Base-by-base conservation (phyloP, 92 coral and sea anemone species). In the Montipora capitata region DNA sequence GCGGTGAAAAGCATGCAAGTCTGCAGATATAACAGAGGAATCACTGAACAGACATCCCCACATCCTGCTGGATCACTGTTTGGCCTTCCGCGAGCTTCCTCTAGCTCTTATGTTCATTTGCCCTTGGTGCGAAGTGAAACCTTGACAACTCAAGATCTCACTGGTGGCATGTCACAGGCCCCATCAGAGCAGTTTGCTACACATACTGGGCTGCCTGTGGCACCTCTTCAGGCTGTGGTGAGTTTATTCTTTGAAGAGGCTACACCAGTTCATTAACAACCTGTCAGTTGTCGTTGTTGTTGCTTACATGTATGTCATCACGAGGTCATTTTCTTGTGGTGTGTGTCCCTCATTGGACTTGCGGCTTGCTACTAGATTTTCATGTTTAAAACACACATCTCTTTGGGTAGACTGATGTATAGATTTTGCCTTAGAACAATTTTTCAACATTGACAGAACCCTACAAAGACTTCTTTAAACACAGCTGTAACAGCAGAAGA, bases 1-100 rank as follows among this genome's bases (percentile, higher is more conserved):
- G 96, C 99, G 3, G 94, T 97, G 76, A 96, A 94, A 70, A 97
- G 93, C 89, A 97, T 97, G 99, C 98, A 97, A 89, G 97, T 94
- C 5, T 97, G 99, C 82, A 88, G 99, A 38, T 96, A 92, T 78
- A 97, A 97, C 80, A 85, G 95, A 74, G 93, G 92, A 62, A 61
- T 68, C 14, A 52, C 68, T 16, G 98, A 95, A 38, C 96, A 95
- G n/a, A 69, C 79, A 5, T 74, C 95, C 7, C 15, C 81, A 3
- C 90, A 87, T 48, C 89, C 94, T 9, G 10, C 87, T 27, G 90
- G 88, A 35, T 85, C 98, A 40, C 67, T 95, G 41, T 72, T 95
- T 69, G 90, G 94, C 13, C 84, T 90, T 73, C 94, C 98, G 17
- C 94, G 89, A 10, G 89, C 91, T 5, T 80, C 88, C 3, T 64